These are phyloP conservation scores for Drosophila ezoana DNA, from an alignment of 2,888 invertebrate genomes.

Conservation along the genomic window DNA sequence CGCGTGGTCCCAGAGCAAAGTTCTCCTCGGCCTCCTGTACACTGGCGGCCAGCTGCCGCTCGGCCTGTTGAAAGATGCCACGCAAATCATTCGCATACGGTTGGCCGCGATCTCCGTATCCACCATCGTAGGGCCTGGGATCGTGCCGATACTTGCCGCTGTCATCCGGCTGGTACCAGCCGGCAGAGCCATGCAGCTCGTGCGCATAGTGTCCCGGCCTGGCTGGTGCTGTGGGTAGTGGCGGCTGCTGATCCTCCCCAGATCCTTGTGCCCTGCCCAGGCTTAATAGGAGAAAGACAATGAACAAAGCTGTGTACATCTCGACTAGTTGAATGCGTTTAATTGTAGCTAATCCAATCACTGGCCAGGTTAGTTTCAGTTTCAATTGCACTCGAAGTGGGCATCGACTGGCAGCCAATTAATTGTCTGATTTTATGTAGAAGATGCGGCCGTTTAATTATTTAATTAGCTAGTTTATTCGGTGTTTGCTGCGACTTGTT, in stretches of 20 bases:
- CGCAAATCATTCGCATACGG: conserved; percentile 79
- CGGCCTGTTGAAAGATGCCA: conserved; percentile 54
- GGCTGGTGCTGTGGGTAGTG: conserved; percentile 19
- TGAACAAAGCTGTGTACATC: conserved; percentile 58
- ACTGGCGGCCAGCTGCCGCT: conserved; percentile 55
- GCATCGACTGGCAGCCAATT: conserved; percentile 31
- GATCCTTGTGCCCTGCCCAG: conserved; percentile 18
- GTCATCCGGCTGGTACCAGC: conserved; percentile 86
- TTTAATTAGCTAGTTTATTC: conserved; percentile 50
- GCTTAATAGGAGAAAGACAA: conserved; percentile 17
- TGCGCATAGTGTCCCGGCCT: conserved; percentile 76
- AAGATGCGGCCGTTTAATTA: conserved; percentile 48
- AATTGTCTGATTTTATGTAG: conserved; percentile 58
- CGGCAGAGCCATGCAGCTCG: conserved; percentile 82
- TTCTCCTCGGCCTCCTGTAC: conserved; percentile 42
- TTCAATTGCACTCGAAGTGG: conserved; percentile 11
- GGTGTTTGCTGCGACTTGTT: conserved; percentile 26
- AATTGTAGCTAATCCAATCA: conserved; percentile 39
- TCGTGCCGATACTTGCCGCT: conserved; percentile 86
- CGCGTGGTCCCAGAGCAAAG: conserved; percentile 67
- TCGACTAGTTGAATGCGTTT: conserved; percentile 56
- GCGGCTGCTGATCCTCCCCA: neutral
- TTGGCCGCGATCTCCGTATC: conserved; percentile 85
- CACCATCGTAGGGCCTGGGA: conserved; percentile 86
- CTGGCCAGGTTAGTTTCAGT: conserved; percentile 61